Percentiles rank a stretch among this genome's conserved stretches.
Evolutionary conservation across 2,113 vertebrate genomes (phyloP).

Genomic region (Alexandromys fortis): DNA sequence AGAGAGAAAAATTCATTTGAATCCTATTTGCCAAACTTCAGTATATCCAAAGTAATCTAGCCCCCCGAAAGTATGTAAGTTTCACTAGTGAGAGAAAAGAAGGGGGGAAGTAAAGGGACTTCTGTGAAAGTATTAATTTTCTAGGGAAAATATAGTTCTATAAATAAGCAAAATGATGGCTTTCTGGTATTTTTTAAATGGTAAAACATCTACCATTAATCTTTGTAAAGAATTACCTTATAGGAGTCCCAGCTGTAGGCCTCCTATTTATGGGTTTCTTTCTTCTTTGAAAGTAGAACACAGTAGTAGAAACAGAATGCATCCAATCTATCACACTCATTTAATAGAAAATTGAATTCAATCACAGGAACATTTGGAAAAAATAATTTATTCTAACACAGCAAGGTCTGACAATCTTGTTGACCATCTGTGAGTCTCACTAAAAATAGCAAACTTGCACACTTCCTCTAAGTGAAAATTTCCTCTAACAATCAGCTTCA

Average conservation of each 20-base stretch:
- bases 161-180: not conserved
- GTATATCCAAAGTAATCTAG: not conserved
- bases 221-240: conserved; percentile 37
- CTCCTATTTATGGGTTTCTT: not conserved
- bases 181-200: not conserved
- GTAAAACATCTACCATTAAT: not conserved
- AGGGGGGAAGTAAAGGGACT: not conserved
- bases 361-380: conserved; percentile 52
- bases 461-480: conserved; percentile 26
- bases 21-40: conserved; percentile 46
- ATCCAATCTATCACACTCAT: not conserved
- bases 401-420: conserved; percentile 10
- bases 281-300: conserved; percentile 33
- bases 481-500: conserved; percentile 29
- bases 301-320: conserved; percentile 35
- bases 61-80: not conserved
- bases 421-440: conserved; percentile 55
- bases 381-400: conserved; percentile 28
- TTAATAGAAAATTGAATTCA: conserved; percentile 21
- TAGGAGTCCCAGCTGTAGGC: not conserved
- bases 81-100: conserved; percentile 28
- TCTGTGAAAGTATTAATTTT: not conserved
- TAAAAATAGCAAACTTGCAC: conserved; percentile 52
- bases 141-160: not conserved
- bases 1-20: conserved; percentile 44